Conservation (phyloP, 2,888 invertebrate species). For the Amblyjoppa proteus region DNA sequence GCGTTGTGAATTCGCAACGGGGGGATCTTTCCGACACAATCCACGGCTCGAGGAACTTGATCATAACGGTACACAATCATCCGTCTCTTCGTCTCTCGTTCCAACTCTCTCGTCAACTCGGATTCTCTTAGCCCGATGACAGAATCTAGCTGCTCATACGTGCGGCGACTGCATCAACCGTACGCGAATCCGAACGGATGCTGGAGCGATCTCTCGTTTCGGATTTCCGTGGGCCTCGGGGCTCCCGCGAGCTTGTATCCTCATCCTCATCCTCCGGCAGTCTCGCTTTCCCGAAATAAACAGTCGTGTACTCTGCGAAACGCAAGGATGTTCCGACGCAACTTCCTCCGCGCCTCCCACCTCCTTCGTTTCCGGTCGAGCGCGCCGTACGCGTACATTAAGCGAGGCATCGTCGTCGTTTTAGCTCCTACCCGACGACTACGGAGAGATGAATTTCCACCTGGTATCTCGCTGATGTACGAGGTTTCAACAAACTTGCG, state of each 20-base stretch:
- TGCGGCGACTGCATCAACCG: conserved; percentile 1
- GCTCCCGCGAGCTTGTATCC: not conserved
- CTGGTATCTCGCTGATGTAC: conserved; percentile 49
- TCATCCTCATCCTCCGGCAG: conserved; percentile 7
- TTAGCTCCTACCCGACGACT: conserved; percentile 30
- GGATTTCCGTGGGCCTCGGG: conserved; percentile 17
- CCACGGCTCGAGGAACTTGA: conserved; percentile 72
- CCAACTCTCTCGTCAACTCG: conserved; percentile 1
- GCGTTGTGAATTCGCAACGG: conserved; percentile 36
- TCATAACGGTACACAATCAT: conserved; percentile 19
- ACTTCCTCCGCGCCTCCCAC: conserved; percentile 48
- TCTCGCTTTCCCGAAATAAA: conserved; percentile 48
- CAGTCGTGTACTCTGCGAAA: conserved; percentile 44
- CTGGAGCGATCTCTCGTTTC: conserved; percentile 17
- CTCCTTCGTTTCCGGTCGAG: conserved; percentile 41
- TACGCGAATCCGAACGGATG: conserved; percentile 5
- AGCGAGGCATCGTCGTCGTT: conserved; percentile 24
- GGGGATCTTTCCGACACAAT: conserved; percentile 17
- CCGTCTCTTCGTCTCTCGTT: not conserved
- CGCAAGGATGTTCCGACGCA: conserved; percentile 50
- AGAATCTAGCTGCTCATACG: conserved; percentile 28
- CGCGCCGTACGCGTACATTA: conserved; percentile 22
- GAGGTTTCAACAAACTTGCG: conserved; percentile 58
- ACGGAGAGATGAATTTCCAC: conserved; percentile 56
- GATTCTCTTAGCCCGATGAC: conserved; percentile 41